Evolutionary conservation across 2,888 invertebrate species (phyloP), one percentile per base, ranked within the genome.

Genomic region (Oxyteleia sp.): DNA sequence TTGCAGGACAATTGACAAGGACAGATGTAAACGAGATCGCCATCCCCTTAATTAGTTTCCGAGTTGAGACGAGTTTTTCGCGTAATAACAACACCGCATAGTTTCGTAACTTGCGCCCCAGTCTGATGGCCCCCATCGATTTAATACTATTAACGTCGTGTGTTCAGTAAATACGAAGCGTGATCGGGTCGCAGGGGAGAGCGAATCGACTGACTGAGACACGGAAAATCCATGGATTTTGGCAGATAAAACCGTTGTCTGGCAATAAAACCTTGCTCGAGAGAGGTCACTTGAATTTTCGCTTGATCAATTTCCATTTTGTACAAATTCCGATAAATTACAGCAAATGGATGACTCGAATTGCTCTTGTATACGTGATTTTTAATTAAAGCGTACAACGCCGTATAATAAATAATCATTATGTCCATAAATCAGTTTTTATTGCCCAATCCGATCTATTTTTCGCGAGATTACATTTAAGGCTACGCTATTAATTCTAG

Each of bases 161-260:
- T n/a, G n/a, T n/a, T 51, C 41, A 13, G 61, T 63, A 79, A 79
- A 71, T 79, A 79, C 71, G 55, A 68, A 59, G 53, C 61, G 53
- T 51, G 76, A 68, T 68, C 68, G 26, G 23, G 66, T 66, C 66
- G 16, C 76, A 38, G 11, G 59, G 68, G 64, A 61, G 35, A 43
- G 29, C 23, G 57, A 55, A 55, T 47, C 45, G 47, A 64, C 64
- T 47, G 55, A 47, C 69, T 69, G 38, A 79, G 79, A 71, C 71
- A 63, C 55, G 57, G 13, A 63, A 71, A 71, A 59, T 66, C 57
- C 64, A 64, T 43, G 63, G 49, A 64, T 79, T 79, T 71, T 71
- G 63, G 71, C 64, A 47, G 64, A 71, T 64, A 64, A 71, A 79
- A 61, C 51, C 49, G 71, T 64, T 71, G 71, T 72, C 71, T 43